These are phyloP conservation scores for Bembecia ichneumoniformis DNA, from an alignment of 2,888 invertebrate species.

Conservation along the genomic window DNA sequence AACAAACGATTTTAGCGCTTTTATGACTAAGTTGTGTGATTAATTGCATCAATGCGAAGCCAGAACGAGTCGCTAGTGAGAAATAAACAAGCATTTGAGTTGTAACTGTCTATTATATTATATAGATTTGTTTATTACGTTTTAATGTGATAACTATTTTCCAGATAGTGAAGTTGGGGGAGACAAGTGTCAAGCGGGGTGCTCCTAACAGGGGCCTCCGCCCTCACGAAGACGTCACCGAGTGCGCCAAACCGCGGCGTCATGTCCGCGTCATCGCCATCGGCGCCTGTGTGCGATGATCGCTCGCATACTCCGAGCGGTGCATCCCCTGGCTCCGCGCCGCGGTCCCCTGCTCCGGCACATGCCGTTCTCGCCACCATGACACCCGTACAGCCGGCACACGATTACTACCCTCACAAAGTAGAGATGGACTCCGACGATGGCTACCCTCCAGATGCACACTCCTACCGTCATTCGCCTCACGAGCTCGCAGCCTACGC, in stretches of 20 bases:
- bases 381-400: constrained; percentile 87
- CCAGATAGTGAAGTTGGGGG: constrained; percentile 44
- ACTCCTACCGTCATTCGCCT: constrained; percentile 72
- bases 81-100: no score
- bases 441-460: constrained; percentile 74
- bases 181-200: constrained; percentile 54
- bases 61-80: no score
- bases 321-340: constrained; percentile 64
- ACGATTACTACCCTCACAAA: constrained; percentile 76
- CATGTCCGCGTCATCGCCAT: constrained; percentile 51
- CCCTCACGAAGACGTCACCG: constrained; percentile 45
- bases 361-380: constrained; percentile 86
- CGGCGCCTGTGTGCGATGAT: constrained; percentile 39
- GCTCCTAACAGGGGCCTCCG: constrained; percentile 55
- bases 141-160: constrained; percentile 22
- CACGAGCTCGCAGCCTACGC: constrained; percentile 64
- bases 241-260: constrained; percentile 34
- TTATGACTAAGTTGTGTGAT: no score
- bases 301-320: constrained; percentile 61
- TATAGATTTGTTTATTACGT: constrained; percentile 7
- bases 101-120: constrained; percentile 3
- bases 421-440: constrained; percentile 76
- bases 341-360: constrained; percentile 78
- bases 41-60: no score
- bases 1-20: no score